phyloP scores from a whole-genome alignment of 2,797 vertebrate genomes.

The Fundulus diaphanus region DNA sequence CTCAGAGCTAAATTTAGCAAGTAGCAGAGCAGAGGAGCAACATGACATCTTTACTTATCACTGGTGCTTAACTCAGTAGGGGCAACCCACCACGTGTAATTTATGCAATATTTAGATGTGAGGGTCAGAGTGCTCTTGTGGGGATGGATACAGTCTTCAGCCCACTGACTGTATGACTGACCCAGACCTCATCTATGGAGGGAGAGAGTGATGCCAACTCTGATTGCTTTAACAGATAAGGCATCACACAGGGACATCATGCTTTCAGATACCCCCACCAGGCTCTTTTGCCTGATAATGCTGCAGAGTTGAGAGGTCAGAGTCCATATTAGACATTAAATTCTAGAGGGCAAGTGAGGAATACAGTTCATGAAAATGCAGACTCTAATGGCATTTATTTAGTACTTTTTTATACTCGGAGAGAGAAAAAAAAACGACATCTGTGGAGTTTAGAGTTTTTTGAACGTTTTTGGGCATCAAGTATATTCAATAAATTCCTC shows the following conservation, averaged over 20 bases:
- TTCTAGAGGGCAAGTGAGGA: slow-evolving; percentile 34
- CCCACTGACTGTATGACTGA: slow-evolving; percentile 59
- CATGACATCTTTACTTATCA: slow-evolving; percentile 76
- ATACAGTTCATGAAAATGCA: slow-evolving; percentile 19
- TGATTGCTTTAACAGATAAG: slow-evolving; percentile 64
- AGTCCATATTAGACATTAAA: too few relatives aligned
- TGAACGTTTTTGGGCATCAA: too few relatives aligned
- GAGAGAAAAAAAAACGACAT: too few relatives aligned
- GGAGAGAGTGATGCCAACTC: slow-evolving; percentile 59
- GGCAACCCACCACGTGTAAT: slow-evolving; percentile 76
- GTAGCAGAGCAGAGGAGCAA: slow-evolving; percentile 63
- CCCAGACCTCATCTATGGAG: slow-evolving; percentile 51
- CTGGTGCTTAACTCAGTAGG: slow-evolving; percentile 67
- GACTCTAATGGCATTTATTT: slow-evolving; percentile 31
- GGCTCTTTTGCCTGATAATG: slow-evolving; percentile 52
- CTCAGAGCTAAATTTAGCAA: slow-evolving; percentile 66
- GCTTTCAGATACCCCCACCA: slow-evolving; percentile 37
- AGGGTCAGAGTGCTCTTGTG: slow-evolving; percentile 73
- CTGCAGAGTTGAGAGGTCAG: too few relatives aligned
- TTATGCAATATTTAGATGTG: slow-evolving; percentile 83
- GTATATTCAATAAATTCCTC: too few relatives aligned
- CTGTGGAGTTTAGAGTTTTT: too few relatives aligned
- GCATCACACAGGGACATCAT: slow-evolving; percentile 52
- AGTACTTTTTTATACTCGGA: neutral
- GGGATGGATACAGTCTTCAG: slow-evolving; percentile 61